These are phyloP conservation scores for Acrocephalus kingi DNA, from an alignment of 2,113 vertebrate species.

Conservation along the genomic window DNA sequence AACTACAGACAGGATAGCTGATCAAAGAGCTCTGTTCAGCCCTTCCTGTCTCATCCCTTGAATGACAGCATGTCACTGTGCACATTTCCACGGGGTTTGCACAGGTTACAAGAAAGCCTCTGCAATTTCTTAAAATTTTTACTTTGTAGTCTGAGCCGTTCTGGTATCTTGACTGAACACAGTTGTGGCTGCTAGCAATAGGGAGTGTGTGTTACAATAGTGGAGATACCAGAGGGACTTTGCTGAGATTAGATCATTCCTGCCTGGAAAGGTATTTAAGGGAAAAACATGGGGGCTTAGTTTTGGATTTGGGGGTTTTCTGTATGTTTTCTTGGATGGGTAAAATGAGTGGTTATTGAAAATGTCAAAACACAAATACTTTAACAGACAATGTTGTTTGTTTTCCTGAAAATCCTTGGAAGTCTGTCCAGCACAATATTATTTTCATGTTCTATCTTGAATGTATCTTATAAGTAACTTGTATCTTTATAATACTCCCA, in stretches of 20 bases:
- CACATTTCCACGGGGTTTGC: neutral
- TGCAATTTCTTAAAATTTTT: neutral
- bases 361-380: neutral
- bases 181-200: conserved; percentile 28
- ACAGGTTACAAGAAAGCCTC: neutral
- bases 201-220: neutral
- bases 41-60: neutral
- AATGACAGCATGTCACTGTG: neutral
- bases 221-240: neutral
- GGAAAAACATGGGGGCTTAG: neutral
- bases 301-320: neutral
- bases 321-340: neutral
- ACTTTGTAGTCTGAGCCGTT: neutral
- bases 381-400: neutral
- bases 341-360: neutral
- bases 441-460: conserved; percentile 10
- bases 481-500: neutral
- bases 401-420: conserved; percentile 15
- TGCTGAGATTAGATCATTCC: conserved; percentile 22
- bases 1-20: neutral
- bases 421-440: neutral
- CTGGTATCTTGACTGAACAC: neutral
- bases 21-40: neutral
- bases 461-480: neutral
- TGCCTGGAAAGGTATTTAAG: conserved; percentile 34